These are phyloP conservation scores for Psittacula cyanocephala DNA, from an alignment of 2,113 vertebrate species.

Conservation along the genomic window DNA sequence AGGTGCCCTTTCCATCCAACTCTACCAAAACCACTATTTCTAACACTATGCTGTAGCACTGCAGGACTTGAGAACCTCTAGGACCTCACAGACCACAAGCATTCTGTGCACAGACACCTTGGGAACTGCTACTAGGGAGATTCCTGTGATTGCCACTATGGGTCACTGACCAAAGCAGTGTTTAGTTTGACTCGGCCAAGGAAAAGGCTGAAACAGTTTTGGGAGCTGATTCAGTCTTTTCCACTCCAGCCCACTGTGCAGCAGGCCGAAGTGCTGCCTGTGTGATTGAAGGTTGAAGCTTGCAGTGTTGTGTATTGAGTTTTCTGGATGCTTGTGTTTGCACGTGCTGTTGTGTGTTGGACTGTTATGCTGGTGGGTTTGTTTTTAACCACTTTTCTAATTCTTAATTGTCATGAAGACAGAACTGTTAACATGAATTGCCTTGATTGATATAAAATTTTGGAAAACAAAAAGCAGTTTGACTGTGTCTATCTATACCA, in stretches of 20 bases:
- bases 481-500: background rate
- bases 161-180: background rate
- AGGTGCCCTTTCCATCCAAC: background rate
- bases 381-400: conserved; percentile 66
- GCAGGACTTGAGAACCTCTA: background rate
- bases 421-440: conserved; percentile 34
- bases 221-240: background rate
- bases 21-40: background rate
- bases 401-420: background rate
- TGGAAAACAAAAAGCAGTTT: conserved; percentile 2
- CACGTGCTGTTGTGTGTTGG: background rate
- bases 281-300: background rate
- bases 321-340: background rate
- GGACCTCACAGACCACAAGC: background rate
- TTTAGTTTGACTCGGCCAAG: background rate
- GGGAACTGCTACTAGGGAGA: background rate
- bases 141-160: background rate
- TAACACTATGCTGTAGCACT: background rate
- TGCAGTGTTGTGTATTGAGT: background rate
- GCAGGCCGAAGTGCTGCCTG: background rate
- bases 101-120: background rate
- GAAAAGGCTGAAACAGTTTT: background rate
- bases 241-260: background rate
- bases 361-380: background rate
- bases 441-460: conserved; percentile 55